Percentiles rank a stretch among this genome's conserved stretches.
Conservation (phyloP, 2,113 vertebrate genomes). For the Lipotes vexillifer region DNA sequence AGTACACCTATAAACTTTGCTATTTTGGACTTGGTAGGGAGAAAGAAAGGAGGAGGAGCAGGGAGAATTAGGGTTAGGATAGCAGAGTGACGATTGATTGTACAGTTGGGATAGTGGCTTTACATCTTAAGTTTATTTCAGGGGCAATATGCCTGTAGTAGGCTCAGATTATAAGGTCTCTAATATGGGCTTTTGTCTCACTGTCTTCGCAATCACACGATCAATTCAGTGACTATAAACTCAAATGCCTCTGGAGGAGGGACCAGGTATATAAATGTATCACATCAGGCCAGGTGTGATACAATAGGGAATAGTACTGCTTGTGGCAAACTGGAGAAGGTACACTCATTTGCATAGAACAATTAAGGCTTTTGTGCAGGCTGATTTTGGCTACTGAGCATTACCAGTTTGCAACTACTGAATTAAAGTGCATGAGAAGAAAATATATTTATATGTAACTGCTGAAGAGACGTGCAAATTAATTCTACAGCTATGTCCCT, state of each 20-base stretch:
- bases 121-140: background rate
- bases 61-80: background rate
- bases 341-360: background rate
- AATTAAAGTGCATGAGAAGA: conserved; percentile 12
- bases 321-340: background rate
- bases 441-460: conserved; percentile 28
- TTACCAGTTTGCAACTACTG: background rate
- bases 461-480: background rate
- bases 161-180: background rate
- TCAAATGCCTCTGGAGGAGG: background rate
- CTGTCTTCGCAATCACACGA: background rate
- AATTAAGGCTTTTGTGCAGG: background rate
- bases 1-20: background rate
- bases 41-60: background rate
- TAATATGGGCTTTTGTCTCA: background rate
- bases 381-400: background rate
- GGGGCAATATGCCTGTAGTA: background rate
- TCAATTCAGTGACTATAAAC: background rate
- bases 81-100: background rate
- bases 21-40: background rate
- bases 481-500: background rate
- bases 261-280: background rate
- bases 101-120: background rate
- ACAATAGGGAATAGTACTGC: background rate
- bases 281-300: background rate